Base-by-base conservation (phyloP, 2,888 invertebrate species). In the Salpingus planirostris region DNA sequence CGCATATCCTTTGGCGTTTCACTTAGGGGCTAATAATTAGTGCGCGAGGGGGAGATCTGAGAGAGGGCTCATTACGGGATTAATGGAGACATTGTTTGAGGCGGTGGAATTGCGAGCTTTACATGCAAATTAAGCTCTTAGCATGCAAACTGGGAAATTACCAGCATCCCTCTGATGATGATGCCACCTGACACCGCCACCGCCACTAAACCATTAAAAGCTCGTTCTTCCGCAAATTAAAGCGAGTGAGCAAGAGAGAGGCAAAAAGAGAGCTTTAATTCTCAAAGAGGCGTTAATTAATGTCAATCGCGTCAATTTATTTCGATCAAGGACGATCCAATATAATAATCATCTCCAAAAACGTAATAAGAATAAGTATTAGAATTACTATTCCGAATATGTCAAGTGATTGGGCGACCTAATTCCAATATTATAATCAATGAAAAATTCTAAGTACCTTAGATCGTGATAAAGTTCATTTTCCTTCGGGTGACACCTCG, bases 71-170 rank as follows among this genome's bases (percentile, higher is more conserved):
- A 60, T 62, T 60, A 58, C 53, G 47, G 57, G 54, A 62, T 61
- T 64, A 62, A 62, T 61, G 60, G 60, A 60, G 60, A 61, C 60
- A 62, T 60, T 62, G 62, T 62, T 61, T 60, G 59, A 60, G 54
- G 53, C 50, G 49, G 47, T 50, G 51, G 50, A 54, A 56, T 49
- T 54, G 56, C 49, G 43, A 52, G 57, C 56, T 59, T 58, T 58
- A 59, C 59, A 63, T 63, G 62, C 57, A 62, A 63, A 63, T 63
- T 59, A 60, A 60, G 56, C 60, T 57, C 59, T 63, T 62, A 60
- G 50, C 60, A 61, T 62, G 61, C 60, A 62, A 63, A 63, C 59
- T 55, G 55, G 60, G 55, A 54, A 62, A 61, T 62, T 60, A 60
- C 55, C 57, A 56, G 52, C 56, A 54, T 56, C 55, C 54, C 51